Conservation (phyloP, 2,113 vertebrate genomes). For the Catagonus wagneri region DNA sequence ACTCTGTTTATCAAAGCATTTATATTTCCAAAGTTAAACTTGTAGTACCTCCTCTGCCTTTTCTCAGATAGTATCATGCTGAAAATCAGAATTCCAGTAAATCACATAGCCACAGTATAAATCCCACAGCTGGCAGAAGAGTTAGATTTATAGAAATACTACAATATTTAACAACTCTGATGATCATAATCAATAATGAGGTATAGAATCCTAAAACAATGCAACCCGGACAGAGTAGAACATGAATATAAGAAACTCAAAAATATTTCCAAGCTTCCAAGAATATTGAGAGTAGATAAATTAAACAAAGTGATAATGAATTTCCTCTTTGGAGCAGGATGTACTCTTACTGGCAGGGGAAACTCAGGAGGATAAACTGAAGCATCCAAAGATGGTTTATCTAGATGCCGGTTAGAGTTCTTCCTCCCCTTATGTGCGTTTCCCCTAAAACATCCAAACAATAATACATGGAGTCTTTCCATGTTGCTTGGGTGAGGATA, state of each 20-base stretch:
- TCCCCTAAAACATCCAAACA: background rate
- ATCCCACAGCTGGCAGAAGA: background rate
- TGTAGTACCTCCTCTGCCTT: background rate
- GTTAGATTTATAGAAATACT: background rate
- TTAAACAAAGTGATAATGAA: slow-evolving; percentile 22
- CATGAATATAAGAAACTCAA: slow-evolving; percentile 24
- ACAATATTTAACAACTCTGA: background rate
- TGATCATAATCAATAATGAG: slow-evolving; percentile 16
- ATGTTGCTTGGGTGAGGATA: background rate
- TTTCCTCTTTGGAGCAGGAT: background rate
- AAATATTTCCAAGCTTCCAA: background rate
- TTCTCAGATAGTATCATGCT: background rate
- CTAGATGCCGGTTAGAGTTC: background rate
- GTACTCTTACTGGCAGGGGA: background rate
- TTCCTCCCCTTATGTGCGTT: background rate
- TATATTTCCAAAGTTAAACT: background rate
- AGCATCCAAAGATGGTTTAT: background rate
- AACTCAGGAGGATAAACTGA: background rate
- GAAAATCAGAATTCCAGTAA: slow-evolving; percentile 4
- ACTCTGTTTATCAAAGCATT: background rate
- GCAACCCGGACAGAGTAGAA: background rate
- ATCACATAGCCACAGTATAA: background rate
- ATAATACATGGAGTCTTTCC: background rate
- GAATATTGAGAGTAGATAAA: background rate
- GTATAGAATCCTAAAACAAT: slow-evolving; percentile 27